Evolutionary conservation across 2,797 vertebrate genomes (phyloP).

Genomic region (Apodemus agrarius): DNA sequence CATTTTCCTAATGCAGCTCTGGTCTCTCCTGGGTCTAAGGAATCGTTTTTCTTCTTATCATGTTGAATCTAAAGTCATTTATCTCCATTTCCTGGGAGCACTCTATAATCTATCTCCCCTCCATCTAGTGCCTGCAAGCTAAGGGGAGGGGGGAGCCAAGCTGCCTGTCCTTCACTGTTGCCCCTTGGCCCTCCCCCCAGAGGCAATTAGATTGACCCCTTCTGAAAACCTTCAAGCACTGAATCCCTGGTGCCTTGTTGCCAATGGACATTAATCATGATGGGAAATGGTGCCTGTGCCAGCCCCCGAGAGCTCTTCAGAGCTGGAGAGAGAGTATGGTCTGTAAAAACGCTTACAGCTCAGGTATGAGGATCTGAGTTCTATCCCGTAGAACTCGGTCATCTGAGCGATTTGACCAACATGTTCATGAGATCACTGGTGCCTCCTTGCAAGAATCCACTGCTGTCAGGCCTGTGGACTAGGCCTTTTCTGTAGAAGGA

Average conservation of each 20-base stretch:
- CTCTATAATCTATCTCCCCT: not conserved
- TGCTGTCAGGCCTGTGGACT: not conserved
- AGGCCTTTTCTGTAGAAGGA: not conserved
- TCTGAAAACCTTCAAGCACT: conserved; percentile 9
- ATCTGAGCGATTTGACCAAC: not conserved
- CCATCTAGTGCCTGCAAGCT: not conserved
- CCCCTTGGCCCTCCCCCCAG: not conserved
- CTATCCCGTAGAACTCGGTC: not conserved
- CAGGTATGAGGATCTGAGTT: not conserved
- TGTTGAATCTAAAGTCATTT: conserved; percentile 32
- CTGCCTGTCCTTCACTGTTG: not conserved
- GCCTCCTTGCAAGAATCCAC: not conserved
- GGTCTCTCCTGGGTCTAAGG: conserved; percentile 13
- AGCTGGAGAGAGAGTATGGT: not conserved
- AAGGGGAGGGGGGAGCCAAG: not conserved
- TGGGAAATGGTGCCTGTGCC: not conserved
- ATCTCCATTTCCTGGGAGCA: conserved; percentile 54
- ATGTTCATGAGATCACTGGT: not conserved
- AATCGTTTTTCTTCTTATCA: not conserved
- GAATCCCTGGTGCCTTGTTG: conserved; percentile 10
- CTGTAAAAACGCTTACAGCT: not conserved
- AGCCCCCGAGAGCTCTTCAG: not conserved
- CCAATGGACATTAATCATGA: not conserved
- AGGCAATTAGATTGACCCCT: conserved; percentile 1
- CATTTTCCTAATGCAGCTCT: not conserved